phyloP scores from a whole-genome alignment of 2,888 invertebrate species.

The Parasteatoda lunata region DNA sequence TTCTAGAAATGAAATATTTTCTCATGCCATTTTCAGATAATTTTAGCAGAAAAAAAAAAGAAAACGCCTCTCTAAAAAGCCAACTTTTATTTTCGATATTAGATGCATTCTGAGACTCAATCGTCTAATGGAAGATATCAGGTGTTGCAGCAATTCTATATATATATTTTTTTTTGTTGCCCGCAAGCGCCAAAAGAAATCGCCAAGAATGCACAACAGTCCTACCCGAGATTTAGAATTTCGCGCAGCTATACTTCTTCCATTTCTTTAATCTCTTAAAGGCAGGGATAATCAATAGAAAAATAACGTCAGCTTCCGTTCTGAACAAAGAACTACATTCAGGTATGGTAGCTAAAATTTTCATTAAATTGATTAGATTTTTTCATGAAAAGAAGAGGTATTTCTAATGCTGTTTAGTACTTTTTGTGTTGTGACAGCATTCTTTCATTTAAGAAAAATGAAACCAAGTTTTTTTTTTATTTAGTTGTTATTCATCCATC shows the following conservation, averaged over 20 bases:
- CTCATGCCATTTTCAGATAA: conserved; percentile 32
- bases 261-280: conserved; percentile 50
- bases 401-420: no score
- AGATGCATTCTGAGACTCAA: conserved; percentile 26
- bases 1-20: conserved; percentile 7
- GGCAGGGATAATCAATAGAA: conserved; percentile 36
- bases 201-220: conserved; percentile 27
- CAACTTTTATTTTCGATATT: conserved; percentile 30
- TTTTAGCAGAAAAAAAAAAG: conserved; percentile 27
- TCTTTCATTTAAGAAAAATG: no score
- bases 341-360: neutral
- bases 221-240: conserved; percentile 47
- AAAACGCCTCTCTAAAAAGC: conserved; percentile 19
- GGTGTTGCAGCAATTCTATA: conserved; percentile 27
- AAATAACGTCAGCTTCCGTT: conserved; percentile 1
- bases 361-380: conserved; percentile 26
- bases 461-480: no score
- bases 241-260: conserved; percentile 22
- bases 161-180: neutral
- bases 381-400: neutral
- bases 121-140: conserved; percentile 58
- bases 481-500: no score
- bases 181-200: neutral
- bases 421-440: no score
- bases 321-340: neutral